Base-by-base conservation (phyloP, 2,797 vertebrate genomes). In the Sandelia bainsii region DNA sequence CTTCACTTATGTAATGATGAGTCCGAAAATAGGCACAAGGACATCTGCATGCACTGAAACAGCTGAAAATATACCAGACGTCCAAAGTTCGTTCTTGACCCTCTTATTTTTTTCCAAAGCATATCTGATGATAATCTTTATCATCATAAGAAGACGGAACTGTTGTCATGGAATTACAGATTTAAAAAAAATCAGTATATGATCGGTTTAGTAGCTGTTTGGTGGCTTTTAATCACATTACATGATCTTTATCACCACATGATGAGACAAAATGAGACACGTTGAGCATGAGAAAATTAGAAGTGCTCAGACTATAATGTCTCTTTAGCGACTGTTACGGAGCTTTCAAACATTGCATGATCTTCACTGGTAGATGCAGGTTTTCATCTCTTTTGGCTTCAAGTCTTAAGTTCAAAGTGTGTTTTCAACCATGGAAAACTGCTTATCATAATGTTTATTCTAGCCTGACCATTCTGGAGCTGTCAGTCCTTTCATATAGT, bases 1-100 rank as follows among this genome's bases (percentile, higher is more conserved):
- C 20, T 44, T 64, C 8, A 8, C 20, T 82, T 89, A 81, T 82
- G 69, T 77, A 89, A 87, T 45, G 1, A 25, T 4, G 14, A 9
- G 29, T 34, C 42, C 51, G 66, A 51, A 80, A 84, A 85, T 85
- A 80, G 69, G 16, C 40, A 27, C 63, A 6, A 3, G 51, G 77
- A 64, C 80, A 69, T 79, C 42, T 82, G 63, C 63, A 42, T 12
- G 12, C 13, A 10, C 40, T 19, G 14, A 49, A n/a, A 20, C 44
- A 51, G 53, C 23, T 37, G 32, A 45, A 58, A 60, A 64, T 69
- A 63, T 34, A 4, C 8, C n/a, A 20, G 3, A 20, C 2, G 7
- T 11, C 20, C 46, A n/a, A n/a, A 2, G 8, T 19, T 46, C 1
- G 32, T 17, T 45, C 3, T 1, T 46, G 7, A 52, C 45, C 25